Percentiles rank a stretch among this genome's conserved stretches.
phyloP scores from a whole-genome alignment of 92 coral and sea anemone genomes.

The Epizoanthus ramosus region DNA sequence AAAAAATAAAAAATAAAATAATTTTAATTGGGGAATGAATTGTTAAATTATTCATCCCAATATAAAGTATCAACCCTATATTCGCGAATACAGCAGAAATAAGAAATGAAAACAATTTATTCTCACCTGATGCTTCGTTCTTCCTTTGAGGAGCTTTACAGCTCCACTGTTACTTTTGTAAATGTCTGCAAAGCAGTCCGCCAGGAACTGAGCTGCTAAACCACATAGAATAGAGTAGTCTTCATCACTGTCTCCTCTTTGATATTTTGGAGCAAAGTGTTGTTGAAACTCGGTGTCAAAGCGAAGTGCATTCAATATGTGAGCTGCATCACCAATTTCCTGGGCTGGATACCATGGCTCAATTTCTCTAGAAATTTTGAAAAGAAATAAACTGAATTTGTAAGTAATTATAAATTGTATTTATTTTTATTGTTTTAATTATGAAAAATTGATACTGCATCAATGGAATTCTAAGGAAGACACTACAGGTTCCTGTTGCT shows the following conservation, averaged over 20 bases:
- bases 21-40: too few species aligned
- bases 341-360: slow-evolving; percentile 56
- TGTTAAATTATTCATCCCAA: too few species aligned
- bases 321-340: slow-evolving; percentile 41
- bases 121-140: slow-evolving; percentile 45
- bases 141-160: slow-evolving; percentile 46
- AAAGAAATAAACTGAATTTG: too few species aligned
- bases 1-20: too few species aligned
- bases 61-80: too few species aligned
- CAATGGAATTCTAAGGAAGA: too few species aligned
- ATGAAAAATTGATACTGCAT: too few species aligned
- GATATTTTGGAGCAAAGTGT: slow-evolving; percentile 38
- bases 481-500: too few species aligned
- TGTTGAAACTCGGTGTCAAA: slow-evolving; percentile 42
- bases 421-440: too few species aligned
- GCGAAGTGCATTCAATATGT: slow-evolving; percentile 40
- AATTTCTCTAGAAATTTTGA: slow-evolving; percentile 37
- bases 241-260: slow-evolving; percentile 33
- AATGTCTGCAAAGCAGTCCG: slow-evolving; percentile 47
- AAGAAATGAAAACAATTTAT: too few species aligned
- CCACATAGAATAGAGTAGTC: slow-evolving; percentile 48
- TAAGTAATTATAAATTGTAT: too few species aligned
- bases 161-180: slow-evolving; percentile 36
- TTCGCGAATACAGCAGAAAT: too few species aligned
- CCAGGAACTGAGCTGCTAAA: slow-evolving; percentile 34